A percentile compares a stretch with the other conserved stretches of the same genome.
These are phyloP conservation scores for Drosophila demipolita DNA, from an alignment of 2,888 invertebrate genomes.

Conservation along the genomic window DNA sequence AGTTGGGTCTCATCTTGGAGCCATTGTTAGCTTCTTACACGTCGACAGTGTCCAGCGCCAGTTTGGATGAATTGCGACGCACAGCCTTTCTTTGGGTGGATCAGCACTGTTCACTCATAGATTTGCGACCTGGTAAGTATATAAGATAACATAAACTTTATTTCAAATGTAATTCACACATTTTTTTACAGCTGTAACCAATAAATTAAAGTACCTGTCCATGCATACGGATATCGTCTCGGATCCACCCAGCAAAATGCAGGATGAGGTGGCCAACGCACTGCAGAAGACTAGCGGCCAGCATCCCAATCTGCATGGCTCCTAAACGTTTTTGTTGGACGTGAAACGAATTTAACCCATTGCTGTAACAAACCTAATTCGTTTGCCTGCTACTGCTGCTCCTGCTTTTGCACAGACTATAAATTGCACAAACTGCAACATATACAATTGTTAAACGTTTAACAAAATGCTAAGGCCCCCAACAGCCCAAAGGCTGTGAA, in stretches of 20 bases:
- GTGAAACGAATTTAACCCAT: conserved; percentile 74
- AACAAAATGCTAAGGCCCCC: conserved; percentile 12
- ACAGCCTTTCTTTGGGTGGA: conserved; percentile 97
- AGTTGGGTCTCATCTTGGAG: conserved; percentile 97
- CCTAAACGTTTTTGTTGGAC: conserved; percentile 64
- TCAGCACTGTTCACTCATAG: conserved; percentile 97
- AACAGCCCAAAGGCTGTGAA: conserved; percentile 11
- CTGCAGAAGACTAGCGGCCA: conserved; percentile 85
- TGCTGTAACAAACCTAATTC: conserved; percentile 33
- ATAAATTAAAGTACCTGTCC: conserved; percentile 95
- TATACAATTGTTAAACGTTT: conserved; percentile 31
- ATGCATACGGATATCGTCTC: conserved; percentile 97
- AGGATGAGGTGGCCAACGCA: conserved; percentile 94
- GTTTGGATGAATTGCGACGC: conserved; percentile 95
- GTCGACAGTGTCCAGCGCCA: conserved; percentile 95
- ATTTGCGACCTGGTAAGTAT: conserved; percentile 94
- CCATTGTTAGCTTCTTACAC: conserved; percentile 96
- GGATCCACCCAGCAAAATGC: conserved; percentile 92
- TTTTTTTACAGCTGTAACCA: conserved; percentile 91
- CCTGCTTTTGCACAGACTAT: conserved; percentile 12
- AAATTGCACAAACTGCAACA: conserved; percentile 70
- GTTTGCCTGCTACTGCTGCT: conserved; percentile 9
- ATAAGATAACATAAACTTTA: background rate
- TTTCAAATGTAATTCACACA: too few species aligned
- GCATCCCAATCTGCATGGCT: conserved; percentile 84